Conservation (phyloP, 2,113 vertebrate species). For the Oreochromis tanganicae region DNA sequence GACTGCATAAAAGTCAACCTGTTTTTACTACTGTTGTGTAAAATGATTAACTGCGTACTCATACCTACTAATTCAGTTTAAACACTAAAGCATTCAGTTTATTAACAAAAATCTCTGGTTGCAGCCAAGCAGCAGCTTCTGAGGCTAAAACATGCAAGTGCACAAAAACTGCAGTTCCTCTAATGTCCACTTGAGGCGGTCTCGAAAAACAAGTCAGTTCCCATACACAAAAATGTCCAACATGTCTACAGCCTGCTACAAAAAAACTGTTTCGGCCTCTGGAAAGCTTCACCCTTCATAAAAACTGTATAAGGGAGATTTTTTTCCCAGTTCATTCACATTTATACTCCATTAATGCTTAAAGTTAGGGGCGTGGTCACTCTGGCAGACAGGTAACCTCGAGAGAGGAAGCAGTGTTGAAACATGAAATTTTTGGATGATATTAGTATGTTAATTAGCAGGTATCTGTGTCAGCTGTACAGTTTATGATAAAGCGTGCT, state of each 20-base stretch:
- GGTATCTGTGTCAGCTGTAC: not conserved
- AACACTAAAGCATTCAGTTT: not conserved
- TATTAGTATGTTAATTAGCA: not conserved
- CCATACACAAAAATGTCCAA: not conserved
- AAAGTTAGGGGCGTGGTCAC: not conserved
- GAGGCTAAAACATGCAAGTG: not conserved
- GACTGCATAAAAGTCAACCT: not conserved
- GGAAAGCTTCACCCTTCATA: not conserved
- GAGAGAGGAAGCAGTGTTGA: not conserved
- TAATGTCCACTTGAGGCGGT: not conserved
- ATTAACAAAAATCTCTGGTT: not conserved
- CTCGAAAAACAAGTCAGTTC: not conserved
- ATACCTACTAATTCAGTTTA: not conserved
- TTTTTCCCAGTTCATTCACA: not conserved
- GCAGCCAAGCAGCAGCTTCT: not conserved
- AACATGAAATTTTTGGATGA: not conserved
- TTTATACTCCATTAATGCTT: not conserved
- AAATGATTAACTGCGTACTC: not conserved
- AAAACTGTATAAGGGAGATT: not conserved
- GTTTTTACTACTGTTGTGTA: not conserved
- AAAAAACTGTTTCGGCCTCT: not conserved
- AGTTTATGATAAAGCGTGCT: not conserved
- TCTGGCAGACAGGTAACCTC: not conserved
- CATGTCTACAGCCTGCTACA: not conserved
- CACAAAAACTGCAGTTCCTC: not conserved